These are phyloP conservation scores for Okamejei kenojei DNA, from an alignment of 2,797 vertebrate species.

Conservation along the genomic window DNA sequence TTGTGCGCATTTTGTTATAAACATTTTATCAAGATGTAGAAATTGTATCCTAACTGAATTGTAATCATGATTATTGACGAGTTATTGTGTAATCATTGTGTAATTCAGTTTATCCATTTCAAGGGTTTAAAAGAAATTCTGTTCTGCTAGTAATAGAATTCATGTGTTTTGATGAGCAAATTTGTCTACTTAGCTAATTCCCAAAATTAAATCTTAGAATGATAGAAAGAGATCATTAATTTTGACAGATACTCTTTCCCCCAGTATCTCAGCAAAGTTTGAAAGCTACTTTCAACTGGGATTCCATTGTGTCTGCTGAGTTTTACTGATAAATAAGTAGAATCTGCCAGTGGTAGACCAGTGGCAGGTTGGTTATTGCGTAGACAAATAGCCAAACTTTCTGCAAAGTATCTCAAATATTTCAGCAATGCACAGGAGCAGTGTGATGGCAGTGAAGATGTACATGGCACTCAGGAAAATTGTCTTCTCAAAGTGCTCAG, in stretches of 20 bases:
- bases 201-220: not conserved
- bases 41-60: not conserved
- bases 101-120: too few relatives aligned
- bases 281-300: not conserved
- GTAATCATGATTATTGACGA: not conserved
- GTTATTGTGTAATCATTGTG: not conserved
- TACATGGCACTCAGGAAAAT: slow-evolving; percentile 85
- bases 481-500: slow-evolving; percentile 84
- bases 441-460: slow-evolving; percentile 77
- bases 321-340: too few relatives aligned
- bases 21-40: not conserved
- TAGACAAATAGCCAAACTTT: slow-evolving; percentile 66
- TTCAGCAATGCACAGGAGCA: slow-evolving; percentile 70
- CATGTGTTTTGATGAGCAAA: not conserved
- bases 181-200: not conserved
- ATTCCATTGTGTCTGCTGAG: not conserved
- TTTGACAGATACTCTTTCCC: not conserved
- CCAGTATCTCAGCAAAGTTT: not conserved
- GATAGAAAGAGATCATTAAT: not conserved
- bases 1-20: not conserved
- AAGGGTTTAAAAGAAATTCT: not conserved
- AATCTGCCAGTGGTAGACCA: too few relatives aligned
- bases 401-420: slow-evolving; percentile 77
- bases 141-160: not conserved
- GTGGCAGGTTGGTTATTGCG: slow-evolving; percentile 51